Evolutionary conservation across 1,140 invertebrate species (phyloP), one percentile per base, ranked within the genome.

Genomic region (Tetramorium parvispinum): DNA sequence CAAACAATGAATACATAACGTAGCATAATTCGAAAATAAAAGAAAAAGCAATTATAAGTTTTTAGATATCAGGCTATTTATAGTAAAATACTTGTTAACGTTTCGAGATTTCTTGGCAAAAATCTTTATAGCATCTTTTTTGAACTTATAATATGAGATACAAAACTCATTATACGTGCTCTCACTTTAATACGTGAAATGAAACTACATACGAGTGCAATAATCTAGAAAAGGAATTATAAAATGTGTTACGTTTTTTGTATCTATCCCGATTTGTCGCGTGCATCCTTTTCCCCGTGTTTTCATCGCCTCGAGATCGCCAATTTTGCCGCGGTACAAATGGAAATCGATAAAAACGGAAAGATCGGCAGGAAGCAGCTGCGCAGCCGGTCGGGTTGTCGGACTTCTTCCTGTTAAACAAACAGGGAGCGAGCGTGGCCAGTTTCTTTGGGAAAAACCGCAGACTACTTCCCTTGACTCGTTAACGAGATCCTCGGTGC

Each of bases 371-470:
- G 57, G 49, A 83, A 75, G 81, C 85, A 85, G 85, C 66, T 87
- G 79, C 59, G n/a, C 73, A 40, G 68, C 68, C 37, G 78, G 51
- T 81, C 78, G 43, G n/a, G 32, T 37, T 27, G 61, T 37, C 71
- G 46, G 21, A n/a, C 76, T 85, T 55, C 61, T 88, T 90, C 88
- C 76, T 87, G 87, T 66, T 89, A 89, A 91, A 91, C 90, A 91
- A 91, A 91, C 90, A 91, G 83, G 90, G 51, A 59, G 57, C 88
- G 88, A 88, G 61, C 85, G 87, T 59, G 89, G 55, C 82, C 57
- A 76, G 90, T 89, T 83, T 91, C 89, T 87, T 85, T 71, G 89
- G 77, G 66, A 68, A 91, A 91, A 91, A 91, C 90, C 90, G 88
- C 90, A 91, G 90, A 87, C 70, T 66, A 59, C 85, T 91, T 91